Evolutionary conservation across 2,888 invertebrate species (phyloP).

Genomic region (Parapristionchus giblindavisi): DNA sequence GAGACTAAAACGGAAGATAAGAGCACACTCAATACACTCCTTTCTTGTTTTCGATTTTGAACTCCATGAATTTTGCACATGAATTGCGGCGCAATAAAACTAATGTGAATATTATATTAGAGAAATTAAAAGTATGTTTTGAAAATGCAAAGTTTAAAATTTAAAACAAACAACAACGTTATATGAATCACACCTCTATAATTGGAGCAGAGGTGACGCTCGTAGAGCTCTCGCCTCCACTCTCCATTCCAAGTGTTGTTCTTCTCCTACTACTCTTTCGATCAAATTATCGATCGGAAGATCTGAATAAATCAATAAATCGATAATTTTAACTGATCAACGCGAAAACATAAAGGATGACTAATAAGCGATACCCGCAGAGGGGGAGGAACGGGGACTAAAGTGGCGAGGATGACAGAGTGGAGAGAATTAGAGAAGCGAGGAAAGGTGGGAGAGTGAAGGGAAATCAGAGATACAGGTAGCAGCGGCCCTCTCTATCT

Average conservation of each 20-base stretch:
- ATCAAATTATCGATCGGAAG: neutral
- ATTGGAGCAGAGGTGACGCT: conserved; percentile 22
- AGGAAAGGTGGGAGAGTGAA: neutral
- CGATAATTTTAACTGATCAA: neutral
- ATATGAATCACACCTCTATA: conserved; percentile 12
- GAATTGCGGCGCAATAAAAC: no score
- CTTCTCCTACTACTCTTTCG: neutral
- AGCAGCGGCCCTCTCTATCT: no score
- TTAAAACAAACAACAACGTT: neutral
- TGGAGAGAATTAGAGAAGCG: conserved; percentile 1
- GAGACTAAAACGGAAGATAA: no score
- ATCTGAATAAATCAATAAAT: neutral
- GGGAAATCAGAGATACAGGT: no score
- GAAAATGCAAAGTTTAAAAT: no score
- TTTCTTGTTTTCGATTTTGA: no score
- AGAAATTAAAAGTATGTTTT: no score
- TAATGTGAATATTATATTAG: no score
- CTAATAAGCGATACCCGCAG: neutral
- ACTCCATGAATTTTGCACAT: no score
- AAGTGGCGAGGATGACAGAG: conserved; percentile 2
- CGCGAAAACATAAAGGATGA: neutral
- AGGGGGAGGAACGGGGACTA: conserved; percentile 16
- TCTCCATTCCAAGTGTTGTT: conserved; percentile 24
- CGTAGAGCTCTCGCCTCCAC: conserved; percentile 37
- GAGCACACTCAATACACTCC: no score